Percentiles rank a stretch among this genome's conserved stretches.
phyloP scores from a whole-genome alignment of 2,797 vertebrate genomes.

The Chaunax sp. region DNA sequence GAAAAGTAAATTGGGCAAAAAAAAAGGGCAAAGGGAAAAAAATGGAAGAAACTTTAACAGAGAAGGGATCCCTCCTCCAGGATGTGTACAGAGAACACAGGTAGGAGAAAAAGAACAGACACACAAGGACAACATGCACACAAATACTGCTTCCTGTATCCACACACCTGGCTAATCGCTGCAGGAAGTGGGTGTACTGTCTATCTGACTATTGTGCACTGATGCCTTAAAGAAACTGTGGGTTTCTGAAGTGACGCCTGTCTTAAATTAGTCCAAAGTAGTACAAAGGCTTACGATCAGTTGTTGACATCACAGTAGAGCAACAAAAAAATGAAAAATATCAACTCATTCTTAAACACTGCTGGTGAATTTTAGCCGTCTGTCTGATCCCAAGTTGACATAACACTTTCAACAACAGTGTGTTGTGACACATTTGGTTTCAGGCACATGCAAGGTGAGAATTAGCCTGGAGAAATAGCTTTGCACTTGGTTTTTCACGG shows the following conservation, averaged over 20 bases:
- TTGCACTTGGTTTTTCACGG: conserved; percentile 62
- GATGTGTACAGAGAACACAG: too few relatives aligned
- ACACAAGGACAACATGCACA: background rate
- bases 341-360: background rate
- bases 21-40: too few relatives aligned
- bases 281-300: too few relatives aligned
- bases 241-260: background rate
- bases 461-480: conserved; percentile 47
- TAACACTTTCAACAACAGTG: conserved; percentile 60
- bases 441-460: conserved; percentile 57
- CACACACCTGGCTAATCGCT: background rate
- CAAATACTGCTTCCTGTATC: background rate
- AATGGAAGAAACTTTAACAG: too few relatives aligned
- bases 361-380: conserved; percentile 31
- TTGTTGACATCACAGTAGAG: too few relatives aligned
- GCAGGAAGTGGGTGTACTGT: conserved; percentile 4
- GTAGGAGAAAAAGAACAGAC: background rate
- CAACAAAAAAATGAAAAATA: too few relatives aligned
- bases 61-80: too few relatives aligned
- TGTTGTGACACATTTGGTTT: conserved; percentile 60
- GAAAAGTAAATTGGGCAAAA: too few relatives aligned
- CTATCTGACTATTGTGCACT: background rate
- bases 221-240: background rate
- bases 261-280: too few relatives aligned
- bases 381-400: conserved; percentile 57